These are phyloP conservation scores for Rhimphoctona megacephalus DNA, from an alignment of 2,888 invertebrate genomes.

Conservation along the genomic window DNA sequence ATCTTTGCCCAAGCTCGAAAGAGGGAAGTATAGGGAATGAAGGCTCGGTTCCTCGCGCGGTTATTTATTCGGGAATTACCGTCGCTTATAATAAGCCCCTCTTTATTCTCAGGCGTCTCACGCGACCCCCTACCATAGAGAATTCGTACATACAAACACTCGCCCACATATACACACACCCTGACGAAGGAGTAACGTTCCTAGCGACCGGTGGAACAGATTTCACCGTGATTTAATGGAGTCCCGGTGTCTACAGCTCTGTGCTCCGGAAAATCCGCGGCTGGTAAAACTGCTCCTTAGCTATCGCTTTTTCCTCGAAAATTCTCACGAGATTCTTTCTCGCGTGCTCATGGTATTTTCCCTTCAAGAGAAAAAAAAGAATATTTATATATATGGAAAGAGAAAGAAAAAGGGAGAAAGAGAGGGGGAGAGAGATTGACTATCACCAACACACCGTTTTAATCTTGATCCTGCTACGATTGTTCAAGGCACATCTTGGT, in stretches of 20 bases:
- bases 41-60: constrained; percentile 75
- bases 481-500: constrained; percentile 22
- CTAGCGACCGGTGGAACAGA: constrained; percentile 80
- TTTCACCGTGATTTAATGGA: constrained; percentile 84
- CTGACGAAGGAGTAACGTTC: constrained; percentile 41
- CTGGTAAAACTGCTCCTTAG: constrained; percentile 47
- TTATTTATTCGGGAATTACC: constrained; percentile 85
- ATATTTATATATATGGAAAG: neutral
- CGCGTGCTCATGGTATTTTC: constrained; percentile 6
- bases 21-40: constrained; percentile 20
- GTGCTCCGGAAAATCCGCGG: constrained; percentile 40
- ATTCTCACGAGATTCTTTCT: constrained; percentile 52
- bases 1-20: constrained; percentile 73
- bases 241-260: constrained; percentile 73
- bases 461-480: constrained; percentile 57
- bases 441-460: constrained; percentile 10
- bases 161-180: constrained; percentile 4
- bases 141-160: constrained; percentile 28
- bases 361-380: neutral
- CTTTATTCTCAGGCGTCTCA: constrained; percentile 81
- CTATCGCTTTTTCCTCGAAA: constrained; percentile 64
- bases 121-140: constrained; percentile 60
- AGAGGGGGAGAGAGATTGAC: neutral
- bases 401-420: neutral
- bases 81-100: constrained; percentile 84